These are phyloP conservation scores for Tupaia tana DNA, from an alignment of 2,113 vertebrate species.

Conservation along the genomic window DNA sequence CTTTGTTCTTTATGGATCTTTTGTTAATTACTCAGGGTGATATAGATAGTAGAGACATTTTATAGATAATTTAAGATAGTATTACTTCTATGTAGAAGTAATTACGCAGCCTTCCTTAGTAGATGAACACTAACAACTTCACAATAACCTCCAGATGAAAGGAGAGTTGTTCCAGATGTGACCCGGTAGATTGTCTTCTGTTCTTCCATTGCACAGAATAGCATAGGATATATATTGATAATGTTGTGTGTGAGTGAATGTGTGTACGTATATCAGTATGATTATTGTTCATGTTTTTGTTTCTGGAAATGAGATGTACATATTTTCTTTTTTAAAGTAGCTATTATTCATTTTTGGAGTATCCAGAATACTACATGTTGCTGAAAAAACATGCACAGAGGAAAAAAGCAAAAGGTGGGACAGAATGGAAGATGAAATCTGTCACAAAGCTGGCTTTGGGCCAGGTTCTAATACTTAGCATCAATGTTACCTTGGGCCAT, in stretches of 20 bases:
- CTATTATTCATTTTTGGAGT: not conserved
- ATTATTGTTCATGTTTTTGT: not conserved
- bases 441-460: not conserved
- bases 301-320: not conserved
- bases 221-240: not conserved
- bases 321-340: not conserved
- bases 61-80: not conserved
- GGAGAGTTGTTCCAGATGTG: not conserved
- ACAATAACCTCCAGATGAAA: not conserved
- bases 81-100: not conserved
- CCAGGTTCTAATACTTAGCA: not conserved
- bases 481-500: not conserved
- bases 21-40: not conserved
- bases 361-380: not conserved
- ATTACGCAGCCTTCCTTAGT: not conserved
- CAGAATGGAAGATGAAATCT: not conserved
- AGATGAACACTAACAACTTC: not conserved
- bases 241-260: not conserved
- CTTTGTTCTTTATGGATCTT: not conserved
- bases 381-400: not conserved
- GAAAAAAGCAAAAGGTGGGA: not conserved
- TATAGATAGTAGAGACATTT: not conserved
- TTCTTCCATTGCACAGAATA: not conserved
- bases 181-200: not conserved
- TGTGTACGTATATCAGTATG: not conserved